Conservation (phyloP, 1,140 invertebrate species). For the Diuraphis noxia region DNA sequence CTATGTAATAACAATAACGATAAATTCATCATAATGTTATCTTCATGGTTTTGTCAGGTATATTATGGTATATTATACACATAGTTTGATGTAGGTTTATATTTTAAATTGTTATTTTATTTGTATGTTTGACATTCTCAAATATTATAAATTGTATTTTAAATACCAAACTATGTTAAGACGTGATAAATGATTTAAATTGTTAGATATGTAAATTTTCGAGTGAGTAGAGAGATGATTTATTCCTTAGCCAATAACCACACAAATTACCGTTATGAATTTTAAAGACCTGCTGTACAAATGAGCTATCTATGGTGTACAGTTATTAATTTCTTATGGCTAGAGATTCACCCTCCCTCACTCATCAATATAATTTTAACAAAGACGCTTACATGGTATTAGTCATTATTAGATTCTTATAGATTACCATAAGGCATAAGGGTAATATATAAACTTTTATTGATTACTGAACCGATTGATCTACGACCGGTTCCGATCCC, state of each 20-base stretch:
- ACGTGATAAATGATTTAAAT: not conserved
- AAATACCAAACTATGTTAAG: too few relatives aligned
- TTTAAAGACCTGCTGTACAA: too few relatives aligned
- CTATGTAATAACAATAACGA: not conserved
- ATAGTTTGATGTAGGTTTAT: not conserved
- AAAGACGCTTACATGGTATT: not conserved
- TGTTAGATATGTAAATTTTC: not conserved
- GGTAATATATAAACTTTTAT: too few relatives aligned
- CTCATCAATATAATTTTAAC: not conserved
- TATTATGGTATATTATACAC: not conserved
- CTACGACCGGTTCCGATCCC: not conserved
- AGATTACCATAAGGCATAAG: too few relatives aligned
- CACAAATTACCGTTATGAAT: too few relatives aligned
- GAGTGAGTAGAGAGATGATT: too few relatives aligned
- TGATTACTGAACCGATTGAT: not conserved
- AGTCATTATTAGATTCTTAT: not conserved
- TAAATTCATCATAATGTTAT: not conserved
- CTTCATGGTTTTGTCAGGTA: not conserved
- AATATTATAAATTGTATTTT: too few relatives aligned
- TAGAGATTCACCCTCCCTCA: not conserved
- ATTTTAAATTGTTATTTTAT: not conserved
- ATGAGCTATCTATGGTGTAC: too few relatives aligned
- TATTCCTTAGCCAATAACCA: too few relatives aligned
- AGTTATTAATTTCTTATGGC: rapidly evolving
- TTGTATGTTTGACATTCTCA: too few relatives aligned